Evolutionary conservation across 2,888 invertebrate genomes (phyloP), one percentile per base, ranked within the genome.

Genomic region (Luperina nickerlii): DNA sequence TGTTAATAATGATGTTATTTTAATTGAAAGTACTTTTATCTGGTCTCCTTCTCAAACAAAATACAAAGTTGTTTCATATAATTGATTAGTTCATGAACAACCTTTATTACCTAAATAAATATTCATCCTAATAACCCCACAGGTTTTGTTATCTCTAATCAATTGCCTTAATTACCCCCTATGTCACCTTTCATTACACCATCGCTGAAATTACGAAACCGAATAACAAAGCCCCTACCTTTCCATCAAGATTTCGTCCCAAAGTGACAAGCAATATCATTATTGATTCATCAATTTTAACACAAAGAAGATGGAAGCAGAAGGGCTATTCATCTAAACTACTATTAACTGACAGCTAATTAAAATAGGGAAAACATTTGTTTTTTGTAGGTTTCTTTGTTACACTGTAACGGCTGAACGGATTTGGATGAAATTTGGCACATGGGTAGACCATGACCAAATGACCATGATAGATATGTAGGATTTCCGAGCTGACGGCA

Each of bases 251-350:
- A 72, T 77, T 81, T 74, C 24, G 20, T 51, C 32, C 45, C 68
- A 57, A 78, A 85, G 27, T 85, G 81, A 81, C 65, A 81, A 81
- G 75, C 72, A 73, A 54, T 79, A 71, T 62, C 72, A 81, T 81
- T 85, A 83, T 60, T 68, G 72, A 81, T 82, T 68, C 66, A 85
- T 85, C 32, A 71, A 65, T 85, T 74, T 80, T 32, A 42, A 42
- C 62, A 67, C n/a, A 18, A 24, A 54, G 11, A 45, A 45, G 0
- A 74, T 15, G 2, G 13, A 18, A n/a, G 13, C 66, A 84, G 45
- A 67, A 84, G 45, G 45, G 11, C 45, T 48, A 45, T 45, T 11
- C 45, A 45, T 45, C 2, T 45, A 45, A 45, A 13, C 2, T 45
- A 45, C 45, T 13, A 45, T 13, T 48, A 48, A 13, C 13, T 48